These are phyloP conservation scores for Pristionchus exspectatus DNA, from an alignment of 2,888 invertebrate species.

Conservation along the genomic window DNA sequence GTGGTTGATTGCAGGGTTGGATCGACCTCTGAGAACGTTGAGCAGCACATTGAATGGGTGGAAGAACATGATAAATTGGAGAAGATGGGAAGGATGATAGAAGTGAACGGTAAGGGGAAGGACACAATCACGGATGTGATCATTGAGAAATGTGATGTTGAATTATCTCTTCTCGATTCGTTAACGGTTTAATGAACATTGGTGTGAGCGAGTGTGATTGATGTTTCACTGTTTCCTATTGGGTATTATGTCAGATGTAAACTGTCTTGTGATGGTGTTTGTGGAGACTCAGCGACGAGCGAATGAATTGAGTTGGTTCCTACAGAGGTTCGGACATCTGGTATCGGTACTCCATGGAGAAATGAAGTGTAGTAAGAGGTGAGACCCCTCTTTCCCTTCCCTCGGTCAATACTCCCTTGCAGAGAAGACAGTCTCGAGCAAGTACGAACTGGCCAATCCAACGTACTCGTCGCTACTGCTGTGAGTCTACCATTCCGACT, in stretches of 20 bases:
- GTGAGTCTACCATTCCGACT: constrained; percentile 52
- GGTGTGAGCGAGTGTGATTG: background rate
- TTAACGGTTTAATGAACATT: background rate
- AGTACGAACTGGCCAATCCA: constrained; percentile 83
- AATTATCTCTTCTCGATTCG: background rate
- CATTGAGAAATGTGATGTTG: background rate
- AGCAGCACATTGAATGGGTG: constrained; percentile 95
- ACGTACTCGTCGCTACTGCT: constrained; percentile 70
- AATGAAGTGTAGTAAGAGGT: constrained; percentile 91
- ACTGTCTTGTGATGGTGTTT: constrained; percentile 91
- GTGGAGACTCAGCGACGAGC: constrained; percentile 99
- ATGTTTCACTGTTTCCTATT: background rate
- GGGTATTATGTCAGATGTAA: constrained; percentile 61
- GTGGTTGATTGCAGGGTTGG: constrained; percentile 86
- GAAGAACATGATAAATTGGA: constrained; percentile 98
- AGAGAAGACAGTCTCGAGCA: constrained; percentile 64
- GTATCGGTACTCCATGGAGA: constrained; percentile 99
- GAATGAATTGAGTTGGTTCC: constrained; percentile 94
- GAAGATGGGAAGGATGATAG: constrained; percentile 94
- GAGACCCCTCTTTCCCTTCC: background rate
- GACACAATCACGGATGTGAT: background rate
- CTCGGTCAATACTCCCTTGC: background rate
- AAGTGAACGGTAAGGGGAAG: constrained; percentile 84
- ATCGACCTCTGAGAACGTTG: constrained; percentile 99
- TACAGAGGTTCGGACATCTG: constrained; percentile 92